These are phyloP conservation scores for Drosophila mulleri DNA, from an alignment of 2,888 invertebrate species.

Conservation along the genomic window DNA sequence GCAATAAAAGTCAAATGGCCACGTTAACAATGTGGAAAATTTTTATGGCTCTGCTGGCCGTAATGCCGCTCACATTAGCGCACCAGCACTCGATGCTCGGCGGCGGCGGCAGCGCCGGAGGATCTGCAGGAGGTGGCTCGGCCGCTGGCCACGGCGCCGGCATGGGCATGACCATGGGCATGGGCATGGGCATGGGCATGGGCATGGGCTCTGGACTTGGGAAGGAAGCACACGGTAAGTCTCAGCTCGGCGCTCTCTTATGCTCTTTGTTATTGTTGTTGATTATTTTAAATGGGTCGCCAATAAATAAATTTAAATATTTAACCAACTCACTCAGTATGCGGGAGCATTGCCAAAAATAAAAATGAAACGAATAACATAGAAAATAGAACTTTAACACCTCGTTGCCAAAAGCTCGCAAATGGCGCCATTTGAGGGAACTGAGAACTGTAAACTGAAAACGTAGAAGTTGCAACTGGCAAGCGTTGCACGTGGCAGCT, in stretches of 20 bases:
- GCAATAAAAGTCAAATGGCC: slow-evolving; percentile 85
- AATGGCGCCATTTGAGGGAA: slow-evolving; percentile 19
- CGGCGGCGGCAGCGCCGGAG: slow-evolving; percentile 59
- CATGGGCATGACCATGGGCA: slow-evolving; percentile 34
- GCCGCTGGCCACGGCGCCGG: slow-evolving; percentile 5
- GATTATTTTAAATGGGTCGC: slow-evolving; percentile 73
- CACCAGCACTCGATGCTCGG: slow-evolving; percentile 79
- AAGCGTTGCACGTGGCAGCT: slow-evolving; percentile 39
- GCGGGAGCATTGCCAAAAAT: slow-evolving; percentile 39
- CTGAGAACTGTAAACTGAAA: slow-evolving; percentile 17
- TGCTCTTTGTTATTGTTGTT: slow-evolving; percentile 2
- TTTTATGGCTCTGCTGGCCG: slow-evolving; percentile 79
- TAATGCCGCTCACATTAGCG: slow-evolving; percentile 80
- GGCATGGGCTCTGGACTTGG: slow-evolving; percentile 44
- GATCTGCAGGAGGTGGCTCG: slow-evolving; percentile 41
- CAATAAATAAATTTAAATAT: slow-evolving; percentile 79
- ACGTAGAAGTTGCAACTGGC: slow-evolving; percentile 23
- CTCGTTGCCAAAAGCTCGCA: slow-evolving; percentile 44
- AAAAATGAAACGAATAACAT: slow-evolving; percentile 5
- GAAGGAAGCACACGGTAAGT: slow-evolving; percentile 84
- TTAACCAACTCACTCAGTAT: slow-evolving; percentile 59
- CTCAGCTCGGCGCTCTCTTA: slow-evolving; percentile 18
- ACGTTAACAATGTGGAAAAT: slow-evolving; percentile 84
- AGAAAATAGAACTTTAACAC: slow-evolving; percentile 50
- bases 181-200: slow-evolving; percentile 34